phyloP scores from a whole-genome alignment of 2,113 vertebrate species.

The Heptranchias perlo region DNA sequence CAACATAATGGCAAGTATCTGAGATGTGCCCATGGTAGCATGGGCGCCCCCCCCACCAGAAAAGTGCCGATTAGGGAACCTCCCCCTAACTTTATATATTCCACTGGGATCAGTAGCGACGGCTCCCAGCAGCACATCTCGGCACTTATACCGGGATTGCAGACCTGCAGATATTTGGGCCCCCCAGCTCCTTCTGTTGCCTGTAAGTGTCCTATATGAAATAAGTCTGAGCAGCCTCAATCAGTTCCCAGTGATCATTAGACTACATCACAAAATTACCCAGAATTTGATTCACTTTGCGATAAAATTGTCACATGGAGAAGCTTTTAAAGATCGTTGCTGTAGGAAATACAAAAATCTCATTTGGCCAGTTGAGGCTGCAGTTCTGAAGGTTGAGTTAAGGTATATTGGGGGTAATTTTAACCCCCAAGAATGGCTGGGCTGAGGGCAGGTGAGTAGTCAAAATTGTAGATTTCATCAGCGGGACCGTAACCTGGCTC shows the following conservation, averaged over 20 bases:
- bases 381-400: background rate
- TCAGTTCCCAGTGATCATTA: background rate
- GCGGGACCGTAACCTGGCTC: too few species aligned
- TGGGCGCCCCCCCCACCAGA: too few species aligned
- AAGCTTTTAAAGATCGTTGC: background rate
- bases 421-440: too few species aligned
- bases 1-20: too few species aligned
- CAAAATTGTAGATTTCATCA: too few species aligned
- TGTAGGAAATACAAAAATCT: background rate
- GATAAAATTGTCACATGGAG: background rate
- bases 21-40: too few species aligned
- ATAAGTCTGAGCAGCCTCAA: background rate
- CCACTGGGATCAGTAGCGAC: too few species aligned
- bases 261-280: background rate
- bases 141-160: background rate
- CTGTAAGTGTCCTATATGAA: background rate
- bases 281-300: background rate
- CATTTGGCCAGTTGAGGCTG: background rate
- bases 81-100: background rate
- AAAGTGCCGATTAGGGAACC: background rate
- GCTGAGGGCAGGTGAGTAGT: too few species aligned
- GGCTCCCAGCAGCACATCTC: background rate
- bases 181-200: background rate
- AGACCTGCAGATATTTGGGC: too few species aligned
- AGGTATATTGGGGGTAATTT: too few species aligned